These are phyloP conservation scores for Chaetoderma sp. DNA, from an alignment of 2,888 invertebrate genomes.

Conservation along the genomic window DNA sequence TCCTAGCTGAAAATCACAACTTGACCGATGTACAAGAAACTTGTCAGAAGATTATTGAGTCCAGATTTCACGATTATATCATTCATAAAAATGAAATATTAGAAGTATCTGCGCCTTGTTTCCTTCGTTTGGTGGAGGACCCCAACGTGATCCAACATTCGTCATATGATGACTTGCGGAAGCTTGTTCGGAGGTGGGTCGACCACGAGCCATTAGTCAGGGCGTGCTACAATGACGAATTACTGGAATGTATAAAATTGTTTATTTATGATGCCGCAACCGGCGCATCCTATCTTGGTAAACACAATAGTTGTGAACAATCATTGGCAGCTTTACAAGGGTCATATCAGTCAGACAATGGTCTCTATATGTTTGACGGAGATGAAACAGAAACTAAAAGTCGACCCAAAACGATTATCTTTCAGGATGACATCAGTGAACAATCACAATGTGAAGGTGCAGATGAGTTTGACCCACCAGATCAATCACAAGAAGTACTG, in stretches of 20 bases:
- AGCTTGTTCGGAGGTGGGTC: constrained; percentile 58
- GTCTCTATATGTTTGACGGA: neutral
- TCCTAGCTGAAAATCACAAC: constrained; percentile 61
- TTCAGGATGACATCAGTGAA: neutral
- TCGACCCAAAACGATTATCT: no score
- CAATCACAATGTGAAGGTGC: neutral
- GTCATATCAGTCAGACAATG: constrained; percentile 18
- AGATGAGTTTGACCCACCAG: no score
- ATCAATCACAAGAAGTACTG: constrained; percentile 44
- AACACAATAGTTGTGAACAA: constrained; percentile 28
- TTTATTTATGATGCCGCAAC: neutral
- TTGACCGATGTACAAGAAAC: constrained; percentile 54
- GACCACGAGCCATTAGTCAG: constrained; percentile 47
- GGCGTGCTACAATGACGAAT: constrained; percentile 42
- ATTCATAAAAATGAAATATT: constrained; percentile 61
- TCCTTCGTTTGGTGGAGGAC: constrained; percentile 56
- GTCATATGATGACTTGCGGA: constrained; percentile 53
- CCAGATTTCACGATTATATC: constrained; percentile 64
- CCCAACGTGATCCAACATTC: constrained; percentile 56
- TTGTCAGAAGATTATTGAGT: constrained; percentile 57
- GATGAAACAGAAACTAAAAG: neutral
- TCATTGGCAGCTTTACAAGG: constrained; percentile 15
- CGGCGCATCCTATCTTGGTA: no score
- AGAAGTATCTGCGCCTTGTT: constrained; percentile 53
- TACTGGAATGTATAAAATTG: constrained; percentile 47